Evolutionary conservation across 2,113 vertebrate genomes (phyloP), one percentile per base, ranked within the genome.

Genomic region (Periophthalmus modestus): DNA sequence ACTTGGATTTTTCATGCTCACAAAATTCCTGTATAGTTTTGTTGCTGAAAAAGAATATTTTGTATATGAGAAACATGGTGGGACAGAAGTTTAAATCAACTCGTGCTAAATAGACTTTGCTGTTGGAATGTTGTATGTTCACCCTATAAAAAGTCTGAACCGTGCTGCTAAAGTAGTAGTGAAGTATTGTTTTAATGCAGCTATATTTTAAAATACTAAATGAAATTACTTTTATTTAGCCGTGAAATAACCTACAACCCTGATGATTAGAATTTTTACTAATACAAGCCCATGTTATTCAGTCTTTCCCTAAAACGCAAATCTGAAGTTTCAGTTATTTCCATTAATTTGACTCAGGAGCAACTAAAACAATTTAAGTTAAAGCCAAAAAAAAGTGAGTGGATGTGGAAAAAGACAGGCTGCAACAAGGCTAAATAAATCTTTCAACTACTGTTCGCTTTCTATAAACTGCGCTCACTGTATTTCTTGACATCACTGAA

Each of bases 351-450:
- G 67, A 54, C 57, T 61, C 3, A 28, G 28, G 28, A 28, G 28
- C 28, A 28, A 28, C 28, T 52, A 18, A 50, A 61, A 55, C 54
- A 75, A 28, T 43, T 43, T 43, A 43, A 43, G 52, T 75, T 79
- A 59, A 39, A 46, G 67, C 48, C 24, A 33, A 46, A 78, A 66
- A 77, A 77, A 36, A 34, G 66, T 66, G 68, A 67, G 43, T 81
- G 28, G 43, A 74, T 83, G 68, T 74, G 70, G 62, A 70, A 69
- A 61, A 65, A 72, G 70, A 57, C 73, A 54, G 71, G 82, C 71
- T 82, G 23, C 6, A 73, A 84, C 83, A 81, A 73, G 83, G 87
- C 72, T 5, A 28, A 59, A 23, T 57, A 62, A 77, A 79, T 80
- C 57, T 67, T 21, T 80, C 73, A 36, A 69, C 18, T 24, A 76